A percentile compares a stretch with the other conserved stretches of the same genome.
Conservation (phyloP, 2,113 vertebrate species). For the Murina feae region DNA sequence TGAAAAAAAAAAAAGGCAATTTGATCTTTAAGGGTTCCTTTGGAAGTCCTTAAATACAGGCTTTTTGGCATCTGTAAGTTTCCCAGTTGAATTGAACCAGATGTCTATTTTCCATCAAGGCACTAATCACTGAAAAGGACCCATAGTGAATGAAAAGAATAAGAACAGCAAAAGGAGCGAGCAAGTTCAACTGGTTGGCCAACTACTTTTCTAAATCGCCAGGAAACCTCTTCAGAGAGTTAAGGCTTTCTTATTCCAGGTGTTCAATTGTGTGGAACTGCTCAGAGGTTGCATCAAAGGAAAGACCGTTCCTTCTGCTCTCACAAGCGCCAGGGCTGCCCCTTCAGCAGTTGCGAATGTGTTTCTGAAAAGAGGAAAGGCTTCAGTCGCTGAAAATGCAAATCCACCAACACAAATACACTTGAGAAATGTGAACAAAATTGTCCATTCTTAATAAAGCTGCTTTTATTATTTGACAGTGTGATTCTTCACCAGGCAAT, state of each 20-base stretch:
- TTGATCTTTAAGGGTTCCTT: background rate
- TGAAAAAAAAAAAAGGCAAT: background rate
- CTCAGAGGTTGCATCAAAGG: constrained; percentile 27
- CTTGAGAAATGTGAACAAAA: background rate
- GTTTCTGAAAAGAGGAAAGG: background rate
- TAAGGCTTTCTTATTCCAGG: background rate
- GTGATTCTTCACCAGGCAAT: background rate
- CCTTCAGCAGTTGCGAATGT: background rate
- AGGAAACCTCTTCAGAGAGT: constrained; percentile 20
- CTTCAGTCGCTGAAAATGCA: constrained; percentile 14
- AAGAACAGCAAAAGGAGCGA: background rate
- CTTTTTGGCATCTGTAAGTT: background rate
- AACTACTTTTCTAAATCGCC: background rate
- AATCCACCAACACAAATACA: background rate
- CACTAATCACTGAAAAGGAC: background rate
- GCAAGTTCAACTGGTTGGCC: background rate
- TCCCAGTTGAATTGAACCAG: background rate
- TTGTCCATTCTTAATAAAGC: background rate
- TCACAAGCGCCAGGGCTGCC: background rate
- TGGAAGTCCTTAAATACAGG: background rate
- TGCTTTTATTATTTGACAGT: background rate
- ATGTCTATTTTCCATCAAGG: background rate
- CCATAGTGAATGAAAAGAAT: background rate
- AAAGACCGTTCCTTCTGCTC: background rate
- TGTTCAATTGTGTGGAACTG: background rate